These are phyloP conservation scores for Acleris holmiana DNA, from an alignment of 2,888 invertebrate species.

Conservation along the genomic window DNA sequence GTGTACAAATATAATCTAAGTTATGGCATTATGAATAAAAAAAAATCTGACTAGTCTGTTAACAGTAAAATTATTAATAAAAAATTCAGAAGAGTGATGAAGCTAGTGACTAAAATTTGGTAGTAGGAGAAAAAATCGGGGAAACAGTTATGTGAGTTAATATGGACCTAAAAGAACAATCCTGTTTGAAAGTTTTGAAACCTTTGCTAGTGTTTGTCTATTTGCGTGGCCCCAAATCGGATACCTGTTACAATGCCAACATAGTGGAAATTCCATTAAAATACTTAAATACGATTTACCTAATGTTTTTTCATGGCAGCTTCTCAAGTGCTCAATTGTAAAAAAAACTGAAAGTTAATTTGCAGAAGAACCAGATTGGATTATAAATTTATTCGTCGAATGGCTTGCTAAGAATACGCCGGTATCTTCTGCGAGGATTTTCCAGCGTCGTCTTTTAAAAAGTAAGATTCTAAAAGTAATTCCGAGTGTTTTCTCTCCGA, in stretches of 20 bases:
- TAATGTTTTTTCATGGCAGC: background rate
- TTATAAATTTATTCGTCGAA: background rate
- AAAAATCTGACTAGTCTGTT: no score
- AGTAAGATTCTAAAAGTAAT: slow-evolving; percentile 40
- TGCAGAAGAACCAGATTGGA: background rate
- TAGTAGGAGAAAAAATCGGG: no score
- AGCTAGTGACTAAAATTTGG: no score
- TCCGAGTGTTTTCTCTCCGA: slow-evolving; percentile 44
- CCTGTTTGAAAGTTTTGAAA: no score
- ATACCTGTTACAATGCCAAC: background rate
- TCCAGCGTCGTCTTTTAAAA: slow-evolving; percentile 25
- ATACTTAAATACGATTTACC: background rate
- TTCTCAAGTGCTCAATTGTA: background rate
- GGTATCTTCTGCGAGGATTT: slow-evolving; percentile 8
- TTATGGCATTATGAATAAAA: no score
- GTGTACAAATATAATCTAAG: no score
- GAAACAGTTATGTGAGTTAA: no score
- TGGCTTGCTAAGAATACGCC: slow-evolving; percentile 11
- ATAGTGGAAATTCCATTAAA: background rate
- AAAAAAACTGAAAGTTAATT: background rate
- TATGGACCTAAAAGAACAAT: no score
- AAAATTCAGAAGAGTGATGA: no score
- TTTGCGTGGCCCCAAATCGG: no score
- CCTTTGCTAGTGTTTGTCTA: no score
- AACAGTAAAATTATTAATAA: no score